Evolutionary conservation across 2,113 vertebrate genomes (phyloP).

Genomic region (Syngnathus floridae): DNA sequence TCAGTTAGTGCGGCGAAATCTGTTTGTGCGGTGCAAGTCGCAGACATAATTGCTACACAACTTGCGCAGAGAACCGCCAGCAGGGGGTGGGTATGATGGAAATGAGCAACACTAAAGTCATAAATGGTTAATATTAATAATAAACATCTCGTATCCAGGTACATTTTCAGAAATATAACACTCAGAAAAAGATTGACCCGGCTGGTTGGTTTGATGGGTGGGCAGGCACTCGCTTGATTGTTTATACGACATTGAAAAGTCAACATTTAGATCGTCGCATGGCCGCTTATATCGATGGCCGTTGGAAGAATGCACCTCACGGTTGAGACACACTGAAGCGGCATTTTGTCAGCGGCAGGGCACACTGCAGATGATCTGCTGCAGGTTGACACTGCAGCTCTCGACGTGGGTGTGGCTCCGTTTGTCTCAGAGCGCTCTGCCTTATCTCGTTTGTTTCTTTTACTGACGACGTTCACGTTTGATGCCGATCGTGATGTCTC

Average conservation of each 20-base stretch:
- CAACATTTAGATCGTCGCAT: neutral
- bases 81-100: neutral
- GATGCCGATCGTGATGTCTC: neutral
- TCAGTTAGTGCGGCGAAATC: too few relatives aligned
- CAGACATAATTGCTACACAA: too few relatives aligned
- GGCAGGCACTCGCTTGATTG: too few relatives aligned
- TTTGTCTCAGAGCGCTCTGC: conserved; percentile 3
- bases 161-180: neutral
- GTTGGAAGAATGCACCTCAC: conserved; percentile 1
- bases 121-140: neutral
- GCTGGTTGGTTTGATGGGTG: neutral
- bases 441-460: neutral
- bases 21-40: too few relatives aligned
- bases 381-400: conserved; percentile 28
- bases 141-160: neutral
- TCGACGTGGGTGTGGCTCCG: conserved; percentile 42
- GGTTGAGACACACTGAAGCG: neutral
- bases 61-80: too few relatives aligned
- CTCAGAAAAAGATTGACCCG: neutral
- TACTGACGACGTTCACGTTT: neutral
- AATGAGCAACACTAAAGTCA: neutral
- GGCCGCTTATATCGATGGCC: neutral
- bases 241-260: neutral
- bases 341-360: neutral
- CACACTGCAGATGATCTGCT: conserved; percentile 27